Base-by-base conservation (phyloP, 2,113 vertebrate genomes). In the Tupaia chinensis region DNA sequence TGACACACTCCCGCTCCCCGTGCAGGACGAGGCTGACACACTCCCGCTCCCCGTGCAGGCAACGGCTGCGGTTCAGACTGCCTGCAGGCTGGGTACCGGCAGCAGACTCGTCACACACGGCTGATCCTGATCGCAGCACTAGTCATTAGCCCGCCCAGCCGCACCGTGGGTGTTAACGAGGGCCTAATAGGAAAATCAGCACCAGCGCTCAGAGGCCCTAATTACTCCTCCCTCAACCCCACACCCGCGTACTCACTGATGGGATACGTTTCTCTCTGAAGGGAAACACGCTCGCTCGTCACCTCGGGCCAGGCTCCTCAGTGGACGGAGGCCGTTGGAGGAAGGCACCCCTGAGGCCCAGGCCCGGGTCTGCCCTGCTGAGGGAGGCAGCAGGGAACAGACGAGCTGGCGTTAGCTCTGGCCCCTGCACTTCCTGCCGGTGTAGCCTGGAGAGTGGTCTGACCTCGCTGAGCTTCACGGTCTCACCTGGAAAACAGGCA, bases 31-130 rank as follows among this genome's bases (percentile, higher is more conserved):
- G 44, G 80, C 77, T 25, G 79, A 17, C 56, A 9, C 44, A n/a
- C 69, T 56, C 80, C 60, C 1, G 44, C 53, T 44, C 7, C 58
- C 54, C 7, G 0, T 17, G 19, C 44, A 76, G 44, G 44, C 44
- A 3, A 44, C 44, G 44, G 44, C 44, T 97, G 79, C 80, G 88
- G 34, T 91, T 94, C 94, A 94, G 72, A 89, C 44, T 44, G 44
- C 68, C 44, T 44, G 44, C 68, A 27, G 9, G 74, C 77, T 93
- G 87, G 96, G 96, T 96, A 87, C 89, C 84, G 61, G 93, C 92
- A 94, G 76, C 13, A 7, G 69, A 65, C 60, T 81, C 76, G 77
- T 89, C 82, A 7, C 14, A 16, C 70, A 32, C 78, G n/a, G 66
- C 94, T 32, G 79, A 87, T 77, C 83, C 44, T 44, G 44, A 44